These are phyloP conservation scores for Autographa gamma DNA, from an alignment of 2,888 invertebrate genomes.

Conservation along the genomic window DNA sequence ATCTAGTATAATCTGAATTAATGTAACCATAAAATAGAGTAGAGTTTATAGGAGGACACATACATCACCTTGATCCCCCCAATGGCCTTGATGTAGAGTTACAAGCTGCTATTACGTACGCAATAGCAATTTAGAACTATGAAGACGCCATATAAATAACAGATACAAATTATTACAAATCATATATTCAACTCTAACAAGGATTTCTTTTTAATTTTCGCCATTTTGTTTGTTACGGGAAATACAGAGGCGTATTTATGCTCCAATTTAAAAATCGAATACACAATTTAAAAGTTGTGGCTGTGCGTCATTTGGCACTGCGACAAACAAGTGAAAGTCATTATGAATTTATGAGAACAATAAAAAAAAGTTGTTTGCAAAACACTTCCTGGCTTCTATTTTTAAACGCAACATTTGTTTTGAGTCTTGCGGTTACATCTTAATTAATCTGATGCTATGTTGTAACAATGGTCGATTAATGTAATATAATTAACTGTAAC, in stretches of 20 bases:
- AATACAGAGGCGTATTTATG: background rate
- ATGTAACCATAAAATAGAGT: background rate
- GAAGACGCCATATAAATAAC: slow-evolving; percentile 1
- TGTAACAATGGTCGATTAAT: slow-evolving; percentile 9
- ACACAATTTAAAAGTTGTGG: slow-evolving; percentile 18
- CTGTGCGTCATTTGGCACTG: slow-evolving; percentile 42
- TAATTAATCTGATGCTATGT: background rate
- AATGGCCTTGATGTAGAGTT: slow-evolving; percentile 21
- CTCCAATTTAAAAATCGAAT: slow-evolving; percentile 26
- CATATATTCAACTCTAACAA: background rate
- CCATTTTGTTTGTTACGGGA: background rate
- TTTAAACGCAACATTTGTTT: background rate
- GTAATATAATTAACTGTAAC: slow-evolving; percentile 9
- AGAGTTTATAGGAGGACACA: background rate
- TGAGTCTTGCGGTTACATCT: background rate
- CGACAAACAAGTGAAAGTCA: slow-evolving; percentile 48
- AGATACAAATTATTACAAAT: no score
- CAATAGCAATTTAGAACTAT: slow-evolving; percentile 12
- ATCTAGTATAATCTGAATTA: background rate
- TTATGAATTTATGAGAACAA: slow-evolving; percentile 24
- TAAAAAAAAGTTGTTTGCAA: background rate
- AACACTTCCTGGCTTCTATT: background rate
- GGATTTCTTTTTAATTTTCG: background rate
- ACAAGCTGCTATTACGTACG: slow-evolving; percentile 22
- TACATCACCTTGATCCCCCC: slow-evolving; percentile 15